A percentile compares a stretch with the other conserved stretches of the same genome.
phyloP scores from a whole-genome alignment of 2,113 vertebrate genomes.

The Carettochelys insculpta region DNA sequence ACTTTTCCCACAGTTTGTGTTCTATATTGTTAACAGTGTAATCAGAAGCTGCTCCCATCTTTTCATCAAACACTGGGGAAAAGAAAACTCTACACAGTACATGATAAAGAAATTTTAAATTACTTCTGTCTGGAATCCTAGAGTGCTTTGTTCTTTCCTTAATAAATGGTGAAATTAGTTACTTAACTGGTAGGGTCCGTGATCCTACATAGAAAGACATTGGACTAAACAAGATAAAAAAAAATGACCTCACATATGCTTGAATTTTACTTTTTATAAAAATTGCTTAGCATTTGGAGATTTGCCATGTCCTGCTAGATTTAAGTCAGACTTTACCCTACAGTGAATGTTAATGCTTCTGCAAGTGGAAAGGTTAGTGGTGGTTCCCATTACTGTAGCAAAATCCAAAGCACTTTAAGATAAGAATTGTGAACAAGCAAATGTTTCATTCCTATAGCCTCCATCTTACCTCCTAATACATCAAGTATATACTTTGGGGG shows the following conservation, averaged over 20 bases:
- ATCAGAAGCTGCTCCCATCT: constrained; percentile 21
- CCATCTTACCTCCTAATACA: not conserved
- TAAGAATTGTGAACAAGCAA: constrained; percentile 4
- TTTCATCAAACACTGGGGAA: not conserved
- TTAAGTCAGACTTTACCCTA: not conserved
- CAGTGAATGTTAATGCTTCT: not conserved
- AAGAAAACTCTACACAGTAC: not conserved
- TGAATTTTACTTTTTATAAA: too few species aligned
- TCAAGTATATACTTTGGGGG: not conserved
- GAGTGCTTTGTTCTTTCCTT: constrained; percentile 5
- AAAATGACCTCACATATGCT: too few species aligned
- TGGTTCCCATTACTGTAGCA: not conserved
- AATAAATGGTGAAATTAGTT: constrained; percentile 6
- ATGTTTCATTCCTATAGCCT: not conserved
- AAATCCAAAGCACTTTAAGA: not conserved
- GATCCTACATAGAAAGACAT: not conserved
- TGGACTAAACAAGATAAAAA: constrained; percentile 14
- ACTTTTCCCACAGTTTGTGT: not conserved
- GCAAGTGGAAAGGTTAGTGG: not conserved
- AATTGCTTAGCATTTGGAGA: not conserved
- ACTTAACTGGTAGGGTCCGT: not conserved
- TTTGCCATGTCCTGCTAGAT: constrained; percentile 10
- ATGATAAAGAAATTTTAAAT: constrained; percentile 15
- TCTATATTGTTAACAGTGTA: not conserved
- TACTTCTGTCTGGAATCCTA: not conserved